Evolutionary conservation across 2,113 vertebrate species (phyloP).

Genomic region (Ptilonorhynchus violaceus): DNA sequence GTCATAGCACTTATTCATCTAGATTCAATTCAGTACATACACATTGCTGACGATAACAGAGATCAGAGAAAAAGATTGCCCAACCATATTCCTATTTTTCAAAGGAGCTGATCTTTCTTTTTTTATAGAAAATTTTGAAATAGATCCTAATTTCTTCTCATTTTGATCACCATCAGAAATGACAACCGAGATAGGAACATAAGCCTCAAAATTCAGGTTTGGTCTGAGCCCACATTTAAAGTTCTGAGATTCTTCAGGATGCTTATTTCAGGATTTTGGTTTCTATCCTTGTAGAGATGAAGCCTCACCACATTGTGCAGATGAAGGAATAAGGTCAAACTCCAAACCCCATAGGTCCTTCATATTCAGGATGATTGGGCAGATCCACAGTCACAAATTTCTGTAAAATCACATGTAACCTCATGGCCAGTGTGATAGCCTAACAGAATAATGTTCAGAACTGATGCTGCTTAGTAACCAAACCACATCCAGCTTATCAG

Average conservation of each 20-base stretch:
- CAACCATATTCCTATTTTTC: not conserved
- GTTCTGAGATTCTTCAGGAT: not conserved
- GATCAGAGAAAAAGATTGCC: not conserved
- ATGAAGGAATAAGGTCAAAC: not conserved
- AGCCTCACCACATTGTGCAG: not conserved
- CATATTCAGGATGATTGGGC: not conserved
- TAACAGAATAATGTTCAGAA: not conserved
- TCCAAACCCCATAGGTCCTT: not conserved
- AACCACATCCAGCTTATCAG: not conserved
- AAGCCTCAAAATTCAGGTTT: not conserved
- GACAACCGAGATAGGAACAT: not conserved
- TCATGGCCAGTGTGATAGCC: not conserved
- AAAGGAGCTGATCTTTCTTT: not conserved
- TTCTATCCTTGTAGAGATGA: not conserved
- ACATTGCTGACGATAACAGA: not conserved
- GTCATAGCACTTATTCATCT: not conserved
- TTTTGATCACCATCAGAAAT: not conserved
- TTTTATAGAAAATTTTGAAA: not conserved
- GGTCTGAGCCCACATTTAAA: not conserved
- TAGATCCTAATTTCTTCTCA: not conserved
- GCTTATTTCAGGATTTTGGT: not conserved
- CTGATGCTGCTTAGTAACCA: not conserved
- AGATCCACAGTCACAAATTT: not conserved
- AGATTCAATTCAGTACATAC: not conserved
- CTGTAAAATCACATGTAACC: not conserved